Base-by-base conservation (phyloP, 2,113 vertebrate species). In the Chamaea fasciata region DNA sequence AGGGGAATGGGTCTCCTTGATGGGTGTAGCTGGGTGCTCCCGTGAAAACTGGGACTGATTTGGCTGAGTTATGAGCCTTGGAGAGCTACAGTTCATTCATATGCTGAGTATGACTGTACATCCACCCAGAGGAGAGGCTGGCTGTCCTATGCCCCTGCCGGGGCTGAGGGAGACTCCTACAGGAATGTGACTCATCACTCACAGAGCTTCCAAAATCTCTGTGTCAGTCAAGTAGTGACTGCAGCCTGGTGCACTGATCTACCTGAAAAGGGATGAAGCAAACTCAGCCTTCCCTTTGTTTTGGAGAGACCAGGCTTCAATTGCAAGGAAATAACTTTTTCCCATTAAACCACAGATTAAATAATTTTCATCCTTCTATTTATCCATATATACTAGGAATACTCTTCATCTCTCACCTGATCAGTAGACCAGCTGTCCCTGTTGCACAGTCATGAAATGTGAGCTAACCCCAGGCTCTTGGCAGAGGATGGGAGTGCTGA, bases 61-160 rank as follows among this genome's bases (percentile, higher is more conserved):
- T 71, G 69, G 28, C 56, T 94, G 94, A 92, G 26, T 90, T 68
- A 76, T 14, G 49, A 79, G 69, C 60, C 62, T 92, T 19, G 37
- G 74, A 93, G 52, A 91, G 57, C 41, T 68, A 11, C 64, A 75
- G 16, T 82, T 92, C 84, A 56, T 81, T 60, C 24, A 27, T 22
- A 27, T 0, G 9, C 9, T 83, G 71, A 53, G 33, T 86, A 31
- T 70, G 79, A 70, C 21, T 77, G 27, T 63, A 26, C 55, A 67
- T 26, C 55, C 44, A 42, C 13, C 50, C 5, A 3, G 68, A 88
- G 55, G 55, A 77, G 56, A 92, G 56, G 17, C 44, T 2, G 11
- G 6, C 74, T 86, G 67, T 56, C 90, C 88, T 22, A 0, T 87
- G 89, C 52, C 76, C 42, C 12, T 0, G 0, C 19, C 31, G 73